Evolutionary conservation across 2,113 vertebrate species (phyloP).

Genomic region (Nanorana parkeri): DNA sequence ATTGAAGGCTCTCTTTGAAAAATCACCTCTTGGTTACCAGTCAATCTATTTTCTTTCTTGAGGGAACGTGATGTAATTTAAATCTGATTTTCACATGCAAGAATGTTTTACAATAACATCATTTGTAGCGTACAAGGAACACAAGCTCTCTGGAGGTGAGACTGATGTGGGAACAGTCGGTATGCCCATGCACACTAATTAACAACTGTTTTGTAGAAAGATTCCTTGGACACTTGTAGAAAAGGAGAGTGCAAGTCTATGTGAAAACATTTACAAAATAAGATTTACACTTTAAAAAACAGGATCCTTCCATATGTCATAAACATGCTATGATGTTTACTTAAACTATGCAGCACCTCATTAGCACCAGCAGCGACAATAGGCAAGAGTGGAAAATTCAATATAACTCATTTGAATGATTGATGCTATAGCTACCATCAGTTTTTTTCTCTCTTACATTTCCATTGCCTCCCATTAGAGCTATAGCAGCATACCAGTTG

Average conservation of each 20-base stretch:
- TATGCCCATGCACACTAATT: constrained; percentile 35
- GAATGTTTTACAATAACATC: constrained; percentile 26
- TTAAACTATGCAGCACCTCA: neutral
- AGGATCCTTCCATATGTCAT: neutral
- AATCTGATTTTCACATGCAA: constrained; percentile 2
- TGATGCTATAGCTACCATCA: neutral
- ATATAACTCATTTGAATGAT: constrained; percentile 31
- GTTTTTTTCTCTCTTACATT: constrained; percentile 10
- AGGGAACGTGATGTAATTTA: constrained; percentile 12
- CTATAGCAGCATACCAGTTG: neutral
- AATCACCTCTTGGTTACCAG: constrained; percentile 17
- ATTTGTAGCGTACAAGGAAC: constrained; percentile 11
- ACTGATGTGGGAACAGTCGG: constrained; percentile 5
- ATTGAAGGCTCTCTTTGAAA: neutral
- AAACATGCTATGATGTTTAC: neutral
- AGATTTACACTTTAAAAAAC: neutral
- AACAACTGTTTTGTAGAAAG: neutral
- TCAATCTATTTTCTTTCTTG: constrained; percentile 28
- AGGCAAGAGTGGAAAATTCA: constrained; percentile 1
- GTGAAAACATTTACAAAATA: neutral
- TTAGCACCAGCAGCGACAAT: neutral
- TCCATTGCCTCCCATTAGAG: neutral
- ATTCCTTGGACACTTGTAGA: neutral
- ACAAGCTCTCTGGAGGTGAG: neutral
- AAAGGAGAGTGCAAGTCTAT: neutral